Conservation (phyloP, 2,113 vertebrate genomes). For the Nesogale talazaci region DNA sequence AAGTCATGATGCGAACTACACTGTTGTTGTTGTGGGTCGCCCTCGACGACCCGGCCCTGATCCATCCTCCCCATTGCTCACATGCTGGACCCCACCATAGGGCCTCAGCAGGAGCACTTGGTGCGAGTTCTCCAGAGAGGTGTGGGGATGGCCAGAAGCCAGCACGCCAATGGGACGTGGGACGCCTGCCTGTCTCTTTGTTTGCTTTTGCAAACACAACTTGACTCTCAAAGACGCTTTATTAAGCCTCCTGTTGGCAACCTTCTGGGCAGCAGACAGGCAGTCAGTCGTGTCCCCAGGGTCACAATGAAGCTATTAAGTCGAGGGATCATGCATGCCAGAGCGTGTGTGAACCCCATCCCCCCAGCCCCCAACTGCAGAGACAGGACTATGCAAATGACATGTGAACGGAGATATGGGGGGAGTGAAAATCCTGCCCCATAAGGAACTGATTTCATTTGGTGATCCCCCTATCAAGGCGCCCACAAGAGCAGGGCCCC, state of each 20-base stretch:
- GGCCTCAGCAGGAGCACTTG: no score
- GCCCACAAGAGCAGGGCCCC: background rate
- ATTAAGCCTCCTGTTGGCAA: background rate
- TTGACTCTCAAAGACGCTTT: constrained; percentile 42
- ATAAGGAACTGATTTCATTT: background rate
- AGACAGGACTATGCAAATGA: constrained; percentile 3
- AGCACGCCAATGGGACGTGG: no score
- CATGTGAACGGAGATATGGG: background rate
- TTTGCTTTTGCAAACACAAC: background rate
- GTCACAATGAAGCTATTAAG: background rate
- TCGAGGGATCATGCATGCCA: background rate
- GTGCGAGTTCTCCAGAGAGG: background rate
- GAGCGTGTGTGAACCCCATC: no score
- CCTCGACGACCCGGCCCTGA: no score
- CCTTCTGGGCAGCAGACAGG: background rate
- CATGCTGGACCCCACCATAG: no score
- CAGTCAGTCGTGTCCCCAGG: background rate
- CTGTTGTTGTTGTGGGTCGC: no score
- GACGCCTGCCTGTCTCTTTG: no score
- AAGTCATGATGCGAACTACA: background rate
- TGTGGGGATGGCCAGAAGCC: no score
- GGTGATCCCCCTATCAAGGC: background rate
- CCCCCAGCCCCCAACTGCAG: no score
- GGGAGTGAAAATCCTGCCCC: background rate
- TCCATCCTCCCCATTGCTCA: no score